These are phyloP conservation scores for Perca fluviatilis DNA, from an alignment of 2,113 vertebrate genomes.

Conservation along the genomic window DNA sequence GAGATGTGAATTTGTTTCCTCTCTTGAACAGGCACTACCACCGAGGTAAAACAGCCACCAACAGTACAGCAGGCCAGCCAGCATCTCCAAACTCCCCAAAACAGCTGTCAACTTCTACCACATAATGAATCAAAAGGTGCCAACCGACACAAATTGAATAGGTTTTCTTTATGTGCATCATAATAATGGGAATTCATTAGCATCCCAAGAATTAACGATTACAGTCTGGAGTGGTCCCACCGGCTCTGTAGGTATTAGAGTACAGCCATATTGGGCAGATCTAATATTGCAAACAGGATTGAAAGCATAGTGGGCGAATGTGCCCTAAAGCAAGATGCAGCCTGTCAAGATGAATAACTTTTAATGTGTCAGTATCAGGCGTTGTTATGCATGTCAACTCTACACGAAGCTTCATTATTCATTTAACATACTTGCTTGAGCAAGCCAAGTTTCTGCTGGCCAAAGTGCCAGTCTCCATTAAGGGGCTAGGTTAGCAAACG, in stretches of 20 bases:
- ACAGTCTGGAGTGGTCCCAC: not conserved
- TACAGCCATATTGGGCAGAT: conserved; percentile 13
- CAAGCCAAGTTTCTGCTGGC: not conserved
- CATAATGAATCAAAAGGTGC: not conserved
- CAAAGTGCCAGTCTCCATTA: not conserved
- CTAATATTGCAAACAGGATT: conserved; percentile 19
- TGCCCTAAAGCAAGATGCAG: conserved; percentile 24
- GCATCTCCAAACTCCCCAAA: not conserved
- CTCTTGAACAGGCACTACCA: conserved; percentile 32
- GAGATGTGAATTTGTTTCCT: conserved; percentile 69
- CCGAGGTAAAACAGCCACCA: conserved; percentile 45
- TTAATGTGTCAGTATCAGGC: conserved; percentile 5
- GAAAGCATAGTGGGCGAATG: conserved; percentile 16
- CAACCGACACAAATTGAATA: not conserved
- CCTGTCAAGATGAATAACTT: conserved; percentile 38
- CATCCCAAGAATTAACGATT: not conserved
- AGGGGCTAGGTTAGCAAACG: not conserved
- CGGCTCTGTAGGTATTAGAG: conserved; percentile 3
- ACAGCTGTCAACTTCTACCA: not conserved
- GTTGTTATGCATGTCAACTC: conserved; percentile 26
- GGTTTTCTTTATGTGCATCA: not conserved
- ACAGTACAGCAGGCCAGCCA: conserved; percentile 8
- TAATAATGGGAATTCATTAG: not conserved
- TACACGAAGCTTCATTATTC: conserved; percentile 34
- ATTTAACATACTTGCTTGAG: not conserved